Base-by-base conservation (phyloP, 2,888 invertebrate species). In the Podotricha telesiphe region DNA sequence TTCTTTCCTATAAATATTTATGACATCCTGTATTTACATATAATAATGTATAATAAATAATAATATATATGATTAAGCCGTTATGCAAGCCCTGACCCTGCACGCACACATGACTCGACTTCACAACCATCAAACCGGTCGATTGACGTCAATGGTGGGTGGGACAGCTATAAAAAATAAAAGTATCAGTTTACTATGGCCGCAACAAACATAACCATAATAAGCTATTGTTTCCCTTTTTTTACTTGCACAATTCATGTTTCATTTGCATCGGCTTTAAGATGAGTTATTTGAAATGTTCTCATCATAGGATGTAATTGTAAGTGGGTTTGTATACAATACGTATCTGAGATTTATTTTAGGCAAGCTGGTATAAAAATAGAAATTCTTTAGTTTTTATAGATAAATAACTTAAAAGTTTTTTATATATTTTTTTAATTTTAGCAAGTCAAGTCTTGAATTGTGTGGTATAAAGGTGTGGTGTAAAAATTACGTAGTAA, bases 141-240 rank as follows among this genome's bases (percentile, higher is more conserved):
- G 78, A 88, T 88, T 92, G 92, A 92, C 92, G 92, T 92, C 91
- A 92, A 88, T 87, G 83, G 83, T 84, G 83, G 87, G 88, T 84
- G 86, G 87, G 82, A 80, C 84, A 76, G 75, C 77, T 77, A 80
- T 83, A 85, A 83, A 86, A 89, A 90, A 88, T 88, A 89, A 88
- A 91, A 87, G 88, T 89, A 90, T 89, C 89, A 79, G 86, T 85
- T 91, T 88, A 90, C 89, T 87, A 88, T 86, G 77, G 81, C 78
- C 80, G 80, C 86, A 87, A 83, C 81, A 82, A 83, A 79, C 80
- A 79, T 77, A 79, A 79, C 82, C 85, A 86, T 86, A 87, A 87
- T 86, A 86, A 79, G 80, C 80, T 74, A 89, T 91, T 91, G 89
- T 91, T 84, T 81, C 75, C 76, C 77, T 78, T 75, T 79, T 75